phyloP scores from a whole-genome alignment of 2,888 invertebrate species.

The Cheilosia impressa region DNA sequence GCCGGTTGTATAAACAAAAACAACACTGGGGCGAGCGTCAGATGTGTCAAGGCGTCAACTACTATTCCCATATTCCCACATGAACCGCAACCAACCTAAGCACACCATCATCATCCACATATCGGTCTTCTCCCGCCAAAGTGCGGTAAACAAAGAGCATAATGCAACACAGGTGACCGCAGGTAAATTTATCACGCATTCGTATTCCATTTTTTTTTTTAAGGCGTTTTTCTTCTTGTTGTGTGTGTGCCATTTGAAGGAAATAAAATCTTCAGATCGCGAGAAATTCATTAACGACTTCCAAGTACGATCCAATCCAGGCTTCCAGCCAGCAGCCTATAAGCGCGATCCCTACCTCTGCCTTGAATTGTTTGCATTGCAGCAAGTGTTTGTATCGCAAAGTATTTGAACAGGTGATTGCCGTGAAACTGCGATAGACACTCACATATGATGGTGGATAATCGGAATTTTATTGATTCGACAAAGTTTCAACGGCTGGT shows the following conservation, averaged over 20 bases:
- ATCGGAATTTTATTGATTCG: slow-evolving; percentile 72
- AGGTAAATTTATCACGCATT: slow-evolving; percentile 66
- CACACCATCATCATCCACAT: background rate
- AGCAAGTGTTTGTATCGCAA: slow-evolving; percentile 40
- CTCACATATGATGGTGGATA: slow-evolving; percentile 46
- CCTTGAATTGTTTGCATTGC: slow-evolving; percentile 53
- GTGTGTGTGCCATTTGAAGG: slow-evolving; percentile 37
- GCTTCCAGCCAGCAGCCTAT: background rate
- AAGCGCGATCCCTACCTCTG: background rate
- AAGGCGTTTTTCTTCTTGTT: background rate
- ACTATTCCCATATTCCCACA: slow-evolving; percentile 52
- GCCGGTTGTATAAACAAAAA: slow-evolving; percentile 57
- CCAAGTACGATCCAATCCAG: slow-evolving; percentile 35
- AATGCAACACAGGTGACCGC: slow-evolving; percentile 63
- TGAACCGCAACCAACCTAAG: slow-evolving; percentile 1
- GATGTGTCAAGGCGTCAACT: background rate
- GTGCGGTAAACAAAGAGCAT: slow-evolving; percentile 51
- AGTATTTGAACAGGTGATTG: slow-evolving; percentile 74
- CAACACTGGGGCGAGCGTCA: background rate
- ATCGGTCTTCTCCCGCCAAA: slow-evolving; percentile 32
- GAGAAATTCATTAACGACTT: slow-evolving; percentile 71
- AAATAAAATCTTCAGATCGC: slow-evolving; percentile 49
- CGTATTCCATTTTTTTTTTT: slow-evolving; percentile 25
- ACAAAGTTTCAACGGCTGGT: slow-evolving; percentile 37
- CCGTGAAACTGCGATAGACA: slow-evolving; percentile 64